Evolutionary conservation across 2,113 vertebrate species (phyloP), one percentile per base, ranked within the genome.

Genomic region (Nerophis lumbriciformis): DNA sequence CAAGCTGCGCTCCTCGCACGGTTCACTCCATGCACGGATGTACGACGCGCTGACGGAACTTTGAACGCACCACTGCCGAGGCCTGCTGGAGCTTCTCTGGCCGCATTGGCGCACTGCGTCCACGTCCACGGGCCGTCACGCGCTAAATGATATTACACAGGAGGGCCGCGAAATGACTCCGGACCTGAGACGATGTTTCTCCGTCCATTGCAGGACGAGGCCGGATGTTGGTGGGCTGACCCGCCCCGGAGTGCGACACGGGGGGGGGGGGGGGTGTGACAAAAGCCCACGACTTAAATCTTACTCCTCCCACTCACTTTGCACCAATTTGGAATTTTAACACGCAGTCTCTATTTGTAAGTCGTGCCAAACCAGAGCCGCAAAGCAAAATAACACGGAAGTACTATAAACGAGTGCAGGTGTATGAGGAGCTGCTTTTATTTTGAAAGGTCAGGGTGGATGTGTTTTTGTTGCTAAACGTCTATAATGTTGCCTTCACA

Each of bases 1-100:
- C 71, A 56, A 78, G 48, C 85, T 77, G 85, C 79, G 61, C 67
- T 77, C 83, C 61, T 54, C 48, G 71, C 72, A 66, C 76, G 48
- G 55, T 65, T 88, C 85, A 87, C 79, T 86, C 83, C 87, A 84
- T 86, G 68, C 44, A 57, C 38, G 37, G 16, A 45, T 76, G 79
- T 59, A 59, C 61, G 47, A 65, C 53, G 61, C 66, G 39, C 65
- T 50, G 59, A 21, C 44, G 9, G 58, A 35, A 38, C 59, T 36
- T 38, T 61, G 59, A 74, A 68, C 63, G 69, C 61, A 37, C 59
- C 5, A 48, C 42, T 16, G 48, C 72, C 5, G 37, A 57, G 60
- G 64, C 48, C 55, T 49, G 47, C 11, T 38, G 59, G 47, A 8
- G 52, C 49, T 58, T 13, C 35, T 69, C 35, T 13, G 48, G 21